A percentile compares a stretch with the other conserved stretches of the same genome.
Conservation (phyloP, 2,888 invertebrate species). For the Junonia oenone region DNA sequence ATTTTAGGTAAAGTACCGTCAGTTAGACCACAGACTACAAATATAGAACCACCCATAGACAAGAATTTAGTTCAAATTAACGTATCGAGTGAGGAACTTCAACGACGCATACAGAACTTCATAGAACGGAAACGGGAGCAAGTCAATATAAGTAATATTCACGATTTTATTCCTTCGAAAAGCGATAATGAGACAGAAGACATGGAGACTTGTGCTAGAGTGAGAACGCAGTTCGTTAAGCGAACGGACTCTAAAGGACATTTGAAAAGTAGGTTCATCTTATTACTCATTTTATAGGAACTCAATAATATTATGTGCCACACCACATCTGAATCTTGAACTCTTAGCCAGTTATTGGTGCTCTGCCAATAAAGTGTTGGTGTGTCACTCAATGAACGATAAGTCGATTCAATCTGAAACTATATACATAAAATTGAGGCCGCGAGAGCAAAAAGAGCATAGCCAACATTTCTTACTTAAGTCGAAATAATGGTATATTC, state of each 20-base stretch:
- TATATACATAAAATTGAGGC: too few relatives aligned
- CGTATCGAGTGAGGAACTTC: constrained; percentile 82
- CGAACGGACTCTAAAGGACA: constrained; percentile 88
- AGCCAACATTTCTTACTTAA: too few relatives aligned
- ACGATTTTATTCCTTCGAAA: constrained; percentile 83
- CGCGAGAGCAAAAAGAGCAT: too few relatives aligned
- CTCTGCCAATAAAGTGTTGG: too few relatives aligned
- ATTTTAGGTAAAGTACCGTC: constrained; percentile 19
- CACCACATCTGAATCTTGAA: too few relatives aligned
- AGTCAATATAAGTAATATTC: constrained; percentile 84
- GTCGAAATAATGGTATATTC: too few relatives aligned
- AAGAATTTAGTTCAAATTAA: constrained; percentile 82
- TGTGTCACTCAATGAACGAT: too few relatives aligned
- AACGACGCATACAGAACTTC: constrained; percentile 85
- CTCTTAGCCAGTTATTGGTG: too few relatives aligned
- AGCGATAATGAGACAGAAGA: constrained; percentile 54
- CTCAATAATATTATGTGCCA: too few relatives aligned
- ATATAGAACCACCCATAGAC: constrained; percentile 39
- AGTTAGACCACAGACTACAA: not conserved
- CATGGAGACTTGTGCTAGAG: constrained; percentile 85
- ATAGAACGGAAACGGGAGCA: constrained; percentile 87
- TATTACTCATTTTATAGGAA: not conserved
- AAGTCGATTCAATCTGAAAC: too few relatives aligned
- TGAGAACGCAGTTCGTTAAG: constrained; percentile 85
- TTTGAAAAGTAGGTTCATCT: constrained; percentile 82